A percentile compares a stretch with the other conserved stretches of the same genome.
Conservation (phyloP, 2,888 invertebrate genomes). For the Malthinus flaveolus region DNA sequence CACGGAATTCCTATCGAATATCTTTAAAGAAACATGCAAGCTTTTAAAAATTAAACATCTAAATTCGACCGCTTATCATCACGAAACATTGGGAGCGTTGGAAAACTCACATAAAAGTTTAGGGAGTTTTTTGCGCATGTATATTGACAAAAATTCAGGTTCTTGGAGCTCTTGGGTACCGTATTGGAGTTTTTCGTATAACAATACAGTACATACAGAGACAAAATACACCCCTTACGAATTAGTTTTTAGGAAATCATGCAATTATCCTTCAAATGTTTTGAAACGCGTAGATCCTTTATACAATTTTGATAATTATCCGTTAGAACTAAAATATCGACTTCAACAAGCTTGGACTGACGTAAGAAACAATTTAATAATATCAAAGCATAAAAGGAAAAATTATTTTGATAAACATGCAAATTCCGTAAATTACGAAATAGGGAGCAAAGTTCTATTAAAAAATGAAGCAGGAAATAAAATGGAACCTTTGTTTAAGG, state of each 20-base stretch:
- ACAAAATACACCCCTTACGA: slow-evolving; percentile 33
- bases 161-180: slow-evolving; percentile 33
- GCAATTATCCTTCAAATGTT: slow-evolving; percentile 26
- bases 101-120: slow-evolving; percentile 32
- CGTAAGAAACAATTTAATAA: slow-evolving; percentile 25
- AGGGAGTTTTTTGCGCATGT: slow-evolving; percentile 27
- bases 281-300: no score
- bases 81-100: slow-evolving; percentile 17
- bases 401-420: neutral
- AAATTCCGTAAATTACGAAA: slow-evolving; percentile 1
- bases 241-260: slow-evolving; percentile 28
- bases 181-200: slow-evolving; percentile 35
- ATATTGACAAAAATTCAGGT: slow-evolving; percentile 5
- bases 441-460: slow-evolving; percentile 2
- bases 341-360: slow-evolving; percentile 25
- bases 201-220: slow-evolving; percentile 31
- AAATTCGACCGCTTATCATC: neutral
- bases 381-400: slow-evolving; percentile 10
- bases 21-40: slow-evolving; percentile 20
- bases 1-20: slow-evolving; percentile 16
- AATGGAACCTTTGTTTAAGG: no score
- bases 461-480: neutral
- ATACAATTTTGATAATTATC: slow-evolving; percentile 30
- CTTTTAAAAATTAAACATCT: slow-evolving; percentile 23
- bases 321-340: slow-evolving; percentile 32